Evolutionary conservation across 1,140 invertebrate species (phyloP), one percentile per base, ranked within the genome.

Genomic region (Plodia interpunctella): DNA sequence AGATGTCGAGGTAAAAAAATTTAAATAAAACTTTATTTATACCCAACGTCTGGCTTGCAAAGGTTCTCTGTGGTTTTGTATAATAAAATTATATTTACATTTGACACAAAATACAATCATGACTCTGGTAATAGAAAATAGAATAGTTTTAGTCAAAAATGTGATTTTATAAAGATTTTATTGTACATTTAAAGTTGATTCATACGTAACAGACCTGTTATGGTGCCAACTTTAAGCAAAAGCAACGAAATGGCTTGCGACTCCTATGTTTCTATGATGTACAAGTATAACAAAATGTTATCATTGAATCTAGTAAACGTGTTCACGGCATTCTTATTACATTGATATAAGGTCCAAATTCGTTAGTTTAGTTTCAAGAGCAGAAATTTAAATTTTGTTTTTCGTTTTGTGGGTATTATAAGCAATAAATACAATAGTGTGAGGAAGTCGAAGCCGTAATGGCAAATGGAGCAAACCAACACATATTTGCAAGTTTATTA

Each of bases 401-500:
- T 32, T 32, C 13, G 6, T 15, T 44, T 44, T 44, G 38, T 44
- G 49, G 49, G 49, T 53, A 53, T 53, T 53, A 49, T 68, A 65
- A 59, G 59, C 58, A 28, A 75, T 78, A 73, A 77, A 77, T 73
- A 75, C 62, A 62, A 61, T 62, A 69, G 64, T 60, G 65, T 65
- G 74, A 72, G 66, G 57, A 68, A 68, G 60, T 59, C 59, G 58
- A 56, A 59, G 63, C 65, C 76, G 68, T 78, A 71, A 74, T 62
- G 71, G 58, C 63, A 74, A 78, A 76, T 76, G 76, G 74, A 65
- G 66, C 74, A 70, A 70, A 70, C 63, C 65, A 66, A 69, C 64
- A 69, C 70, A 69, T 63, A 72, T 74, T 71, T 74, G 54, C 67
- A 72, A 60, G 44, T 72, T 78, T 72, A 74, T 74, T 56, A 67